Base-by-base conservation (phyloP, 2,888 invertebrate genomes). In the Elegia similella region DNA sequence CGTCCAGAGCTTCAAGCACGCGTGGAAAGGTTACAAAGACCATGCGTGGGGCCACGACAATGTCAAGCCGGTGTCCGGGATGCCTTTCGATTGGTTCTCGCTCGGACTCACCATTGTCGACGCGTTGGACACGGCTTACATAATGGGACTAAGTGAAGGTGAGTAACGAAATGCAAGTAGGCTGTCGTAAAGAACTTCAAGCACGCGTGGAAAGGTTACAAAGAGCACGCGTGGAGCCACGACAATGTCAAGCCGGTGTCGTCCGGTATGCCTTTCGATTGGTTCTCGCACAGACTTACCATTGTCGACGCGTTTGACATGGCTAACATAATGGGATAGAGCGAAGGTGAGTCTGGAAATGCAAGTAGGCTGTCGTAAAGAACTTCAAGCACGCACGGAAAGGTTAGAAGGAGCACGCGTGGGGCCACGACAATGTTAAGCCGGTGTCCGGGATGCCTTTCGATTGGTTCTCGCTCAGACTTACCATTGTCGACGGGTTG, bases 1-100 rank as follows among this genome's bases (percentile, higher is more conserved):
- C 8, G 95, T 98, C 0, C 94, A 94, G 29, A 98, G 98, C 5
- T 98, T 99, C 76, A 94, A 94, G 73, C 98, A 98, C 85, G 98
- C 98, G 0, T 99, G 99, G 99, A 93, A 93, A 56, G 98, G 97
- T 0, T 99, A 99, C 83, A 97, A 96, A 78, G 94, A 95, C 59
- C 96, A 95, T 85, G 99, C 99, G 0, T 99, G 99, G 99, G 99
- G 99, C 1, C 96, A 98, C 73, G 99, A 99, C 80, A 97, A 98
- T 78, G 92, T 99, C 46, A 97, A 96, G 74, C 99, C 99, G 0
- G 94, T 99, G 34, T 95, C 97, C 0, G 96, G 95, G 69, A 93
- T 94, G 62, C 94, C 95, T 60, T 94, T 95, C 55, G 97, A 99
- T 76, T 99, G 99, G 99, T 99, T 99, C 86, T 96, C 96, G 0